Percentiles rank a stretch among this genome's conserved stretches.
Evolutionary conservation across 2,797 vertebrate genomes (phyloP).

Genomic region (Austrolebias charrua): DNA sequence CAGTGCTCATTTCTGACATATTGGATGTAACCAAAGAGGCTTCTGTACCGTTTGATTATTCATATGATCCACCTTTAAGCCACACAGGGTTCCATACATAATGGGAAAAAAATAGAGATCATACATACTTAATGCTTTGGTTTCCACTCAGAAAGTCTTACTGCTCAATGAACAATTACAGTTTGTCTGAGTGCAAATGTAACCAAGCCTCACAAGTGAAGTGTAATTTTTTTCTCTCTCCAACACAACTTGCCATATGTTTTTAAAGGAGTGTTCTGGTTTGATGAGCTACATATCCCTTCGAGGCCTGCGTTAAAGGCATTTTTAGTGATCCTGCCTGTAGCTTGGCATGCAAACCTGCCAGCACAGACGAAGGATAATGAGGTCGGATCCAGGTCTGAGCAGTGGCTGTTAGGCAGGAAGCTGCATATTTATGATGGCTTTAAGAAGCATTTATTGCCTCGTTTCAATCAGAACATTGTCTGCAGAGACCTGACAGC

Average conservation of each 20-base stretch:
- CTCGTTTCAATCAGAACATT: constrained; percentile 73
- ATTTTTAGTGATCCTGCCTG: constrained; percentile 63
- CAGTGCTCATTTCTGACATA: constrained; percentile 33
- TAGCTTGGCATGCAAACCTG: constrained; percentile 68
- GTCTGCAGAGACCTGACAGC: constrained; percentile 75
- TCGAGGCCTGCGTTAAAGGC: constrained; percentile 54
- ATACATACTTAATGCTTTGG: constrained; percentile 62
- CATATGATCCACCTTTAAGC: constrained; percentile 56
- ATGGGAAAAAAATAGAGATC: constrained; percentile 44
- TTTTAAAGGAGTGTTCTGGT: constrained; percentile 10
- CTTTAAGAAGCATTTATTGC: constrained; percentile 79
- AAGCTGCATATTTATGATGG: constrained; percentile 80
- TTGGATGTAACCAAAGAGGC: constrained; percentile 41
- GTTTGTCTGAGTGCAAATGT: constrained; percentile 44
- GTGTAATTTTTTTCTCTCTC: constrained; percentile 1
- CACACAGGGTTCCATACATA: constrained; percentile 42
- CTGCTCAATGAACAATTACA: constrained; percentile 50
- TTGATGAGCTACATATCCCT: constrained; percentile 51
- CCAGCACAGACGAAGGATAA: constrained; percentile 63
- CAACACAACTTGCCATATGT: constrained; percentile 14
- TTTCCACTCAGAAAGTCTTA: constrained; percentile 48
- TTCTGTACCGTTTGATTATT: constrained; percentile 60
- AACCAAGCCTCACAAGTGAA: constrained; percentile 33
- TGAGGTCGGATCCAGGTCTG: constrained; percentile 69
- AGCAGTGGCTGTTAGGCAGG: constrained; percentile 68